phyloP scores from a whole-genome alignment of 2,888 invertebrate species.

The Clivina fossor region DNA sequence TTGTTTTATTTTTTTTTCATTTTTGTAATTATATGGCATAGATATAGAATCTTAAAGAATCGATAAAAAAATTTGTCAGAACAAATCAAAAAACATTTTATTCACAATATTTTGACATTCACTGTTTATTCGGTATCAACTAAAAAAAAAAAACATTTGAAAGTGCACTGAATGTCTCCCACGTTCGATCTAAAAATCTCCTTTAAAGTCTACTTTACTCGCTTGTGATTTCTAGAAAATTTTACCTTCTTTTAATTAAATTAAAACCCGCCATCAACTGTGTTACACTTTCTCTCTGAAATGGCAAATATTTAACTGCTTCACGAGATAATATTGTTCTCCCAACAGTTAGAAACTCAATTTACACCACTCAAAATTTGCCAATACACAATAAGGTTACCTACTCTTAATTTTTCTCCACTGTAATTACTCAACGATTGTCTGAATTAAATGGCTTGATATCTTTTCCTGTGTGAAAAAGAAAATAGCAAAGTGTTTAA shows the following conservation, averaged over 20 bases:
- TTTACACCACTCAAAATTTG: background rate
- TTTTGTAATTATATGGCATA: background rate
- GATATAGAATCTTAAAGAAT: background rate
- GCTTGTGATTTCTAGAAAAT: slow-evolving; percentile 6
- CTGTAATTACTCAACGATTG: background rate
- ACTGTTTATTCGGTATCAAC: no score
- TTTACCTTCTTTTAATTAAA: slow-evolving; percentile 2
- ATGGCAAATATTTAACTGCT: no score
- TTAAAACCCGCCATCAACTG: background rate
- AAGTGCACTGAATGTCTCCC: no score
- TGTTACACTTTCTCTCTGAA: slow-evolving; percentile 1
- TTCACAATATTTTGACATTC: no score
- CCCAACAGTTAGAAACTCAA: background rate
- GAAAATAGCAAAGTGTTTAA: background rate
- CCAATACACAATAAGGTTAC: background rate
- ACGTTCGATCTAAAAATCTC: no score
- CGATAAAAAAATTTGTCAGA: background rate
- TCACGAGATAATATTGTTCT: background rate
- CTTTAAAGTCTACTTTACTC: no score
- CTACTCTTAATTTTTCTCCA: background rate
- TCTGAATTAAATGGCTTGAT: no score
- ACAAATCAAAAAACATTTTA: no score
- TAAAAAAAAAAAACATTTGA: no score
- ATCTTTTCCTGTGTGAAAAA: slow-evolving; percentile 7
- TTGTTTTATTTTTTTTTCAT: slow-evolving; percentile 12